Conservation (phyloP, 2,797 vertebrate species). For the Pelobates cultripes region DNA sequence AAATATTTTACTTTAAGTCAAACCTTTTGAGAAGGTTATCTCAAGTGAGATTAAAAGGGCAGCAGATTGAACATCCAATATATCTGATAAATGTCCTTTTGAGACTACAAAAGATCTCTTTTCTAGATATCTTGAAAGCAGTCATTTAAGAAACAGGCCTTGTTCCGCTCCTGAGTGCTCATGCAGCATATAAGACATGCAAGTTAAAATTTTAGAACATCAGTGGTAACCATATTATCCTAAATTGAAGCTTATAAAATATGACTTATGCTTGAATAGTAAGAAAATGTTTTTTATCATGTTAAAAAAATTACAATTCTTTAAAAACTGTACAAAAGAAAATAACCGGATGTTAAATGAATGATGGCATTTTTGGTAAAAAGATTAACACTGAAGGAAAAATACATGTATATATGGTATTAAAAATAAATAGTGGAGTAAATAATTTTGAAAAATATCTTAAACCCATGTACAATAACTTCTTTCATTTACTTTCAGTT, state of each 20-base stretch:
- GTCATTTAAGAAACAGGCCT: slow-evolving; percentile 45
- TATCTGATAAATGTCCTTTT: slow-evolving; percentile 55
- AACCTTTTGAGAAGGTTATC: slow-evolving; percentile 55
- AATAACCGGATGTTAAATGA: no score
- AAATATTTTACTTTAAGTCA: slow-evolving; percentile 55
- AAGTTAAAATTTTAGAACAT: slow-evolving; percentile 41
- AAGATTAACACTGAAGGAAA: no score
- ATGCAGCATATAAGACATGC: slow-evolving; percentile 42
- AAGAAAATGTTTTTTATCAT: no score
- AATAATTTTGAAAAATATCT: no score
- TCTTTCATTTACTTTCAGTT: no score
- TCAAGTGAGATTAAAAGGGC: slow-evolving; percentile 57
- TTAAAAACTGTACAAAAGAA: no score
- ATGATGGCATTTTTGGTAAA: no score
- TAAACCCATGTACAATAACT: no score
- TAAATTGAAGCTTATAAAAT: background rate
- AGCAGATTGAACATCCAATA: slow-evolving; percentile 55
- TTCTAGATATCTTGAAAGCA: slow-evolving; percentile 55
- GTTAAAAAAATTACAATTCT: no score
- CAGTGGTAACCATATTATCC: slow-evolving; percentile 16
- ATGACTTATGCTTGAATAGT: background rate
- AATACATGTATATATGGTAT: no score
- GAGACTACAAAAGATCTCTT: slow-evolving; percentile 50
- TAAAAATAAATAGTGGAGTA: no score
- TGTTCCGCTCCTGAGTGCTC: slow-evolving; percentile 47